Conservation (phyloP, 1,140 invertebrate genomes). For the Thaumatotibia leucotreta region DNA sequence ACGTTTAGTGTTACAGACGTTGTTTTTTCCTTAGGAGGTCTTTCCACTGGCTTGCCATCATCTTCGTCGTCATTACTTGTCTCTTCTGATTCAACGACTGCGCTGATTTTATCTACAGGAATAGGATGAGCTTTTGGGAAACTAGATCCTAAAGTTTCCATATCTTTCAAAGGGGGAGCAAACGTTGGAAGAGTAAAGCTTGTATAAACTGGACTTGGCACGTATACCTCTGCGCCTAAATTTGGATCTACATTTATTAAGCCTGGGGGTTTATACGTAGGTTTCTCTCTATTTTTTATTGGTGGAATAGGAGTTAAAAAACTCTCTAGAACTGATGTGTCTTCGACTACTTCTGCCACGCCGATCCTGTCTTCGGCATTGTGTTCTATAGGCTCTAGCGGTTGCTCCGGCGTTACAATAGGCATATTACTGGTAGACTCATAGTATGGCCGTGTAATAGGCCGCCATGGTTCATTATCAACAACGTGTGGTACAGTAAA, state of each 20-base stretch:
- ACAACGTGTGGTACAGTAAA: conserved; percentile 72
- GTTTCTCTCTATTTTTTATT: conserved; percentile 47
- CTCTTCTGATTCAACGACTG: conserved; percentile 54
- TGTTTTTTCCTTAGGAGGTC: conserved; percentile 69
- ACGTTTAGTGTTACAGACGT: conserved; percentile 68
- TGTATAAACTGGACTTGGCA: conserved; percentile 78
- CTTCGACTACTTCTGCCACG: conserved; percentile 70
- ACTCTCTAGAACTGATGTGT: conserved; percentile 65
- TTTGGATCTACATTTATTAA: conserved; percentile 57
- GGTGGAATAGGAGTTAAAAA: conserved; percentile 55
- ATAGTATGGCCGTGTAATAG: conserved; percentile 71
- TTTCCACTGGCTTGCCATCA: conserved; percentile 65
- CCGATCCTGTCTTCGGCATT: conserved; percentile 70
- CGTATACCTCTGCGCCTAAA: conserved; percentile 59
- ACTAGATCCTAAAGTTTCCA: conserved; percentile 74
- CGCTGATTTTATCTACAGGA: conserved; percentile 81
- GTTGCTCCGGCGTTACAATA: conserved; percentile 26
- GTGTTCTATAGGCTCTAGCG: conserved; percentile 30
- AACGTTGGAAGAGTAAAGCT: conserved; percentile 81
- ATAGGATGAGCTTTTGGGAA: conserved; percentile 79
- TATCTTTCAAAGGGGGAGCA: conserved; percentile 69
- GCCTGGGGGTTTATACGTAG: conserved; percentile 37
- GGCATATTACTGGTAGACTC: conserved; percentile 52
- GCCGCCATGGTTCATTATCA: conserved; percentile 78
- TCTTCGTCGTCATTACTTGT: conserved; percentile 37